Conservation (phyloP, 1,140 invertebrate genomes). For the Orchestia grillus region DNA sequence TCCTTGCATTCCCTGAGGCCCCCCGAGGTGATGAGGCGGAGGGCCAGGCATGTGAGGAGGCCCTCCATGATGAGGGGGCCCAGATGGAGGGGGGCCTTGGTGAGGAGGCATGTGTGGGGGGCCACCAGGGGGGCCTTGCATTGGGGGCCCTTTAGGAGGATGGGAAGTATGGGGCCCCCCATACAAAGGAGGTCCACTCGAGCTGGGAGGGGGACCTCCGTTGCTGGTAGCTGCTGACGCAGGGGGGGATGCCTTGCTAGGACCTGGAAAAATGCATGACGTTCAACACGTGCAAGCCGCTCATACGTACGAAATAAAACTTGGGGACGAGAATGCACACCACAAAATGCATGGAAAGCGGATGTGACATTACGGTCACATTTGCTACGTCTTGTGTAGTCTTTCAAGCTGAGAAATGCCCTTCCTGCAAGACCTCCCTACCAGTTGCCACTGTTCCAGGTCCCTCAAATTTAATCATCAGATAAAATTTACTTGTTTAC, state of each 20-base stretch:
- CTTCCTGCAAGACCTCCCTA: no score
- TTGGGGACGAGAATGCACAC: no score
- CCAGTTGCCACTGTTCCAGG: no score
- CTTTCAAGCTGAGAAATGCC: no score
- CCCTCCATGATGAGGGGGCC: slow-evolving; percentile 11
- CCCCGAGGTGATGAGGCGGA: background rate
- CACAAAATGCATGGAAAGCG: no score
- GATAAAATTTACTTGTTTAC: no score
- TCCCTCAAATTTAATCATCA: no score
- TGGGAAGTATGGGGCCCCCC: background rate
- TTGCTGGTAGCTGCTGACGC: background rate
- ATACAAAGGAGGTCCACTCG: slow-evolving; percentile 70
- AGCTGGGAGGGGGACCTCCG: slow-evolving; percentile 62
- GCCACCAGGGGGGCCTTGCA: slow-evolving; percentile 62
- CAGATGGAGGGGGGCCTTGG: slow-evolving; percentile 62
- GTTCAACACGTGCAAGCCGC: no score
- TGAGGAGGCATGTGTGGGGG: slow-evolving; percentile 52
- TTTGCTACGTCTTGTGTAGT: no score
- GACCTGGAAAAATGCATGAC: no score
- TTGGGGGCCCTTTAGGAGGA: slow-evolving; percentile 75
- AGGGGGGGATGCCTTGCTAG: background rate
- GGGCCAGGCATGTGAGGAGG: background rate
- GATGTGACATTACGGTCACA: no score
- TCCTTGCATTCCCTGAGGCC: background rate
- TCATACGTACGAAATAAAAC: no score